A percentile compares a stretch with the other conserved stretches of the same genome.
phyloP scores from a whole-genome alignment of 2,888 invertebrate genomes.

The Oxycera nigricornis region DNA sequence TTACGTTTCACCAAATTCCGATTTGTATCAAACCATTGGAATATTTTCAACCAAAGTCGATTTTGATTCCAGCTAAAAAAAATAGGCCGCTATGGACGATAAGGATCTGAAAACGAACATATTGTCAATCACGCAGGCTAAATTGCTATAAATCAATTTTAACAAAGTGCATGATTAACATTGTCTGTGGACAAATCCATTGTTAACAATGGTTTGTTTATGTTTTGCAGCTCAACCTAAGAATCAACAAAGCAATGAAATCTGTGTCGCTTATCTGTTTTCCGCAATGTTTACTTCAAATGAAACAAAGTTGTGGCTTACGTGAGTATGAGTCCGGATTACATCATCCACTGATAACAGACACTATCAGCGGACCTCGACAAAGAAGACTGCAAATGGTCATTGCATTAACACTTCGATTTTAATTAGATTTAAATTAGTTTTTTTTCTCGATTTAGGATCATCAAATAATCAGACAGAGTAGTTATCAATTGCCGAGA shows the following conservation, averaged over 20 bases:
- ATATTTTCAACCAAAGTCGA: too few relatives aligned
- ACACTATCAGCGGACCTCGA: not conserved
- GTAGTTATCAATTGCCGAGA: not conserved
- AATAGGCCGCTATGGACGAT: too few relatives aligned
- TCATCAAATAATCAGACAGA: too few relatives aligned
- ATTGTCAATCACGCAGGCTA: not conserved
- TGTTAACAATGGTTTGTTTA: not conserved
- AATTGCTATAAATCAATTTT: not conserved
- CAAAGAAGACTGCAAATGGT: not conserved
- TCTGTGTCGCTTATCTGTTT: not conserved
- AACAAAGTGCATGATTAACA: not conserved
- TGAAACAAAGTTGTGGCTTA: conserved; percentile 22
- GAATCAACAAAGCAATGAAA: conserved; percentile 5
- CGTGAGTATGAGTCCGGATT: not conserved
- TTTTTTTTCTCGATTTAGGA: too few relatives aligned
- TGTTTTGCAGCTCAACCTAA: not conserved
- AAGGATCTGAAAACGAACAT: too few relatives aligned
- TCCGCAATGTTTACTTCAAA: not conserved
- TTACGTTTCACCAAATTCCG: too few relatives aligned
- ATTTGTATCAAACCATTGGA: too few relatives aligned
- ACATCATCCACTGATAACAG: conserved; percentile 12
- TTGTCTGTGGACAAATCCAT: too few relatives aligned
- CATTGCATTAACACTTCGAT: not conserved
- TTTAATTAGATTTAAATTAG: not conserved
- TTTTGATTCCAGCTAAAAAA: too few relatives aligned